Conservation (phyloP, 2,888 invertebrate species). For the Phortica okadai region DNA sequence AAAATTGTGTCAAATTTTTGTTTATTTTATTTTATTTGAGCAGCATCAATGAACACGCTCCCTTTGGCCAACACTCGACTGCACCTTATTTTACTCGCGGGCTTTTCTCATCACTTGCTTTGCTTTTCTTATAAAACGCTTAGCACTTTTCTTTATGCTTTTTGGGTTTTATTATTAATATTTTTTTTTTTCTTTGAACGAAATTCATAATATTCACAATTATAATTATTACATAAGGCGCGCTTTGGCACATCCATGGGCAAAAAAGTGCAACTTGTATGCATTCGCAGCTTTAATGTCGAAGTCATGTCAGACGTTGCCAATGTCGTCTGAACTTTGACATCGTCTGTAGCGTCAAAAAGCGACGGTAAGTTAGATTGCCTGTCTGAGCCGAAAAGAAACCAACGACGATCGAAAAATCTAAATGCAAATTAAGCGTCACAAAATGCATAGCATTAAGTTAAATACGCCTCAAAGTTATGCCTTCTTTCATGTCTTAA, state of each 20-base stretch:
- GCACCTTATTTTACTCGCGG: conserved; percentile 28
- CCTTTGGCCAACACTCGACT: background rate
- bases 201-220: conserved; percentile 4
- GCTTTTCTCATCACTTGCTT: conserved; percentile 20
- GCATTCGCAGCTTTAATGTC: conserved; percentile 65
- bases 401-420: background rate
- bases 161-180: background rate
- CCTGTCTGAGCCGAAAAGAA: too few relatives aligned
- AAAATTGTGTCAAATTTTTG: conserved; percentile 33
- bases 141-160: background rate
- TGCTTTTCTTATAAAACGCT: background rate
- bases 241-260: background rate
- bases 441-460: conserved; percentile 22
- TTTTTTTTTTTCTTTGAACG: conserved; percentile 5
- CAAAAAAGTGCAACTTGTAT: background rate
- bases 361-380: background rate
- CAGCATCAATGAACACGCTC: background rate
- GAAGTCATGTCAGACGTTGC: conserved; percentile 54
- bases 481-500: background rate
- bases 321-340: conserved; percentile 3
- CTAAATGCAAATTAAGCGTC: conserved; percentile 27
- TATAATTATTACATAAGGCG: conserved; percentile 27
- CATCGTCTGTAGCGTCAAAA: background rate
- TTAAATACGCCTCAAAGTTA: conserved; percentile 20
- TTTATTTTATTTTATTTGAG: conserved; percentile 30